A percentile compares a stretch with the other conserved stretches of the same genome.
Conservation (phyloP, 2,797 vertebrate genomes). For the Myotis vivesi region DNA sequence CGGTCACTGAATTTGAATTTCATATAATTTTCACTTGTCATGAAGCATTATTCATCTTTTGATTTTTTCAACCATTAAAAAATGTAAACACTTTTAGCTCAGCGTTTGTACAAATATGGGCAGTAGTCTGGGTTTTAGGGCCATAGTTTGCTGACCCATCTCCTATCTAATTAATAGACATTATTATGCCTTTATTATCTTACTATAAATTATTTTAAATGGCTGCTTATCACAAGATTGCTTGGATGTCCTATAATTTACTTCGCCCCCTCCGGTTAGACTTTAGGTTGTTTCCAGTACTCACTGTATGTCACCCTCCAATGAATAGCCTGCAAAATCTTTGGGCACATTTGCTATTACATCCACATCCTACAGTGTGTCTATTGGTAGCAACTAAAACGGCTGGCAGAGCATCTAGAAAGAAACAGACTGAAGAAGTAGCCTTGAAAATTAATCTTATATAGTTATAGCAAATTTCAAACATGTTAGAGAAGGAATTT, state of each 20-base stretch:
- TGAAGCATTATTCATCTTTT: background rate
- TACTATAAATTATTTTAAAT: background rate
- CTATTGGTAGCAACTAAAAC: background rate
- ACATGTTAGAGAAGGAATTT: background rate
- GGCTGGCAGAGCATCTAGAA: background rate
- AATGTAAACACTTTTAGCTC: background rate
- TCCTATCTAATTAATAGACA: background rate
- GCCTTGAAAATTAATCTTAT: background rate
- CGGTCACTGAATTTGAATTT: background rate
- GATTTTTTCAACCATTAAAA: background rate
- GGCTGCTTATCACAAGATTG: background rate
- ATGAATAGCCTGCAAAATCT: background rate
- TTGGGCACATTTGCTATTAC: background rate
- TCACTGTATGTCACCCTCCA: background rate
- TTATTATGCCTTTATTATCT: background rate
- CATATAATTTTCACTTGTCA: background rate
- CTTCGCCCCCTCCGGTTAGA: background rate
- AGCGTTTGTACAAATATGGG: background rate
- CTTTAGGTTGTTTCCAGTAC: background rate
- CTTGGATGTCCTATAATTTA: slow-evolving; percentile 26
- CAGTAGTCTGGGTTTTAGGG: background rate
- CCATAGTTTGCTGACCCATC: background rate
- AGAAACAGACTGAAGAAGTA: background rate
- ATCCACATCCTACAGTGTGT: background rate
- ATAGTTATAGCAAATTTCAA: background rate